Evolutionary conservation across 2,888 invertebrate species (phyloP).

Genomic region (Cylindroiulus punctatus): DNA sequence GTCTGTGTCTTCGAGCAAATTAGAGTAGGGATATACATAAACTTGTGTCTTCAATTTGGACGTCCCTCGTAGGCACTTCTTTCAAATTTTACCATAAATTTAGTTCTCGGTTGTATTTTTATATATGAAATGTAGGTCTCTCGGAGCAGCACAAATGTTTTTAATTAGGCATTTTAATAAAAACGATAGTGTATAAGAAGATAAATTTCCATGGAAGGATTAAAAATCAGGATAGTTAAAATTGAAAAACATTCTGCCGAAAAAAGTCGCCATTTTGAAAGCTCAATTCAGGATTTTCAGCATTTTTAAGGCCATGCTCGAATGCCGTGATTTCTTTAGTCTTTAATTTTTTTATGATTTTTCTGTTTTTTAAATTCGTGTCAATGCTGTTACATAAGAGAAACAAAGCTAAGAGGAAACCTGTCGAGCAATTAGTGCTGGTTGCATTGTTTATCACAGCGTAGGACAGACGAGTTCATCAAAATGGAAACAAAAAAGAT

Average conservation of each 20-base stretch:
- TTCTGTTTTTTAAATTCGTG: neutral
- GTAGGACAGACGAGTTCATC: constrained; percentile 6
- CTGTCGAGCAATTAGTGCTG: neutral
- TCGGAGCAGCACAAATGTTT: neutral
- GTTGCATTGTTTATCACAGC: constrained; percentile 19
- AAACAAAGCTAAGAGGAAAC: neutral
- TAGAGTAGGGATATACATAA: too few species aligned
- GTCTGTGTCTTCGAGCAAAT: too few species aligned
- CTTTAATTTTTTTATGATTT: neutral
- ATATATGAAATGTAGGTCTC: neutral
- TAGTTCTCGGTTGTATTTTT: neutral
- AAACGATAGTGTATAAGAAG: neutral
- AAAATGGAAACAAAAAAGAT: constrained; percentile 16
- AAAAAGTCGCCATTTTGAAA: neutral
- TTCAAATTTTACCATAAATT: too few species aligned
- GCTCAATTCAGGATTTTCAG: neutral
- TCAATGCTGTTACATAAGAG: constrained; percentile 19
- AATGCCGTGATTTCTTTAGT: neutral
- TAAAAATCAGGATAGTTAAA: constrained; percentile 1
- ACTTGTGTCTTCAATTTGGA: too few species aligned
- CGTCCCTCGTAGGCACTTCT: too few species aligned
- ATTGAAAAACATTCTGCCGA: neutral
- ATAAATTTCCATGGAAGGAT: neutral
- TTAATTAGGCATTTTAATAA: neutral
- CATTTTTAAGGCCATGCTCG: neutral